These are phyloP conservation scores for Myotis brandtii DNA, from an alignment of 2,113 vertebrate genomes.

Conservation along the genomic window DNA sequence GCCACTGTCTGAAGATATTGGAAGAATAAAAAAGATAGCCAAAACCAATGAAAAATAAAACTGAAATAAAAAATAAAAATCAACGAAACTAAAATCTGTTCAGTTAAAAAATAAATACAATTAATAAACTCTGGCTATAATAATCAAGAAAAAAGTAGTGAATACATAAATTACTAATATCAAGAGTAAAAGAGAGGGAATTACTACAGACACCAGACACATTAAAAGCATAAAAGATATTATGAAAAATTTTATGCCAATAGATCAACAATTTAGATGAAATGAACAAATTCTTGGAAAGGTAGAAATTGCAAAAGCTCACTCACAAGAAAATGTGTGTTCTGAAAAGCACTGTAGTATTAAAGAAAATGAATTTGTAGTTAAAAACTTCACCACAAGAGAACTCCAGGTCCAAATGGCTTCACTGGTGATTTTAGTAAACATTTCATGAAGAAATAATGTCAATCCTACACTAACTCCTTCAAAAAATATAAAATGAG, in stretches of 20 bases:
- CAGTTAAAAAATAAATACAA: neutral
- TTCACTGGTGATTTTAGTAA: neutral
- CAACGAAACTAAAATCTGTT: neutral
- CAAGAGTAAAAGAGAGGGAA: neutral
- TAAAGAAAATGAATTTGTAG: neutral
- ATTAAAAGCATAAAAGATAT: neutral
- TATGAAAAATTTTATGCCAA: neutral
- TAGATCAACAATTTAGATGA: neutral
- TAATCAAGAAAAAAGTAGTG: slow-evolving; percentile 13
- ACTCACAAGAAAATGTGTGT: neutral
- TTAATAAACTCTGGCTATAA: slow-evolving; percentile 23
- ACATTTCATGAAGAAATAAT: slow-evolving; percentile 4
- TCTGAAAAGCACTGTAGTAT: neutral
- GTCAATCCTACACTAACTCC: neutral
- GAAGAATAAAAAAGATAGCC: neutral
- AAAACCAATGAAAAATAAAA: slow-evolving; percentile 42
- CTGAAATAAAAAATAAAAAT: slow-evolving; percentile 15
- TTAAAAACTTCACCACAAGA: neutral
- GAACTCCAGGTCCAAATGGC: neutral
- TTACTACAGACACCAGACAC: neutral
- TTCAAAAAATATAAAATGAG: neutral
- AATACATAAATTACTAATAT: neutral
- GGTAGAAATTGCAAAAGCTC: neutral
- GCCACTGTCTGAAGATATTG: neutral
- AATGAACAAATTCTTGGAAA: slow-evolving; percentile 2